phyloP scores from a whole-genome alignment of 2,888 invertebrate genomes.

The Netelia fuscicornis region DNA sequence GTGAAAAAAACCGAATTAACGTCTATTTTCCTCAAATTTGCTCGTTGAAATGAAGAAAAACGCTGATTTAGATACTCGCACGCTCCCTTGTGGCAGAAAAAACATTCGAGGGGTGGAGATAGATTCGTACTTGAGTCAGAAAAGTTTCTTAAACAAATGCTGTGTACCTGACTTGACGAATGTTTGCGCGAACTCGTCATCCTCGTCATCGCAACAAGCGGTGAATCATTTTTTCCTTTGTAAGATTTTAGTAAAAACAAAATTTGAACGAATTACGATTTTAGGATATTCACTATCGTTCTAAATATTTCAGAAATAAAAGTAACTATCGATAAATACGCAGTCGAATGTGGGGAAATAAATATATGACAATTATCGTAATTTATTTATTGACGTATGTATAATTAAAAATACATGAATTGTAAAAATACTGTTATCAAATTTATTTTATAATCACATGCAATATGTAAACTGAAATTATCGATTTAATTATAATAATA shows the following conservation, averaged over 20 bases:
- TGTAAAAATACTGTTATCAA: too few species aligned
- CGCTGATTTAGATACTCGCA: background rate
- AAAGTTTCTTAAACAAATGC: background rate
- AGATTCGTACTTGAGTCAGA: slow-evolving; percentile 9
- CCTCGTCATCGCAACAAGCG: slow-evolving; percentile 13
- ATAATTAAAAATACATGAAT: too few species aligned
- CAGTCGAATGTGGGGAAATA: too few species aligned
- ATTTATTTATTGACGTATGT: too few species aligned
- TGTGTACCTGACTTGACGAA: slow-evolving; percentile 25
- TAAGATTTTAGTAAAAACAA: background rate
- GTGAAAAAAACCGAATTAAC: background rate
- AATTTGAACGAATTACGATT: slow-evolving; percentile 16
- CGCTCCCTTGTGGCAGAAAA: background rate
- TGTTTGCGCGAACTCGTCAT: slow-evolving; percentile 49
- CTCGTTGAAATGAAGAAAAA: too few species aligned
- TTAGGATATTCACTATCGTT: background rate
- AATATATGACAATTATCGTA: too few species aligned
- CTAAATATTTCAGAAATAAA: background rate
- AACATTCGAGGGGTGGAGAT: background rate
- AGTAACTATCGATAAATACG: background rate
- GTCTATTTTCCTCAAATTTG: background rate
- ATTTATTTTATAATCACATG: background rate
- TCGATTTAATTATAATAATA: background rate
- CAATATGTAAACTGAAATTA: background rate
- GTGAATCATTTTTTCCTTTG: slow-evolving; percentile 36